Conservation (phyloP, 2,888 invertebrate genomes). For the Emmelina monodactyla region DNA sequence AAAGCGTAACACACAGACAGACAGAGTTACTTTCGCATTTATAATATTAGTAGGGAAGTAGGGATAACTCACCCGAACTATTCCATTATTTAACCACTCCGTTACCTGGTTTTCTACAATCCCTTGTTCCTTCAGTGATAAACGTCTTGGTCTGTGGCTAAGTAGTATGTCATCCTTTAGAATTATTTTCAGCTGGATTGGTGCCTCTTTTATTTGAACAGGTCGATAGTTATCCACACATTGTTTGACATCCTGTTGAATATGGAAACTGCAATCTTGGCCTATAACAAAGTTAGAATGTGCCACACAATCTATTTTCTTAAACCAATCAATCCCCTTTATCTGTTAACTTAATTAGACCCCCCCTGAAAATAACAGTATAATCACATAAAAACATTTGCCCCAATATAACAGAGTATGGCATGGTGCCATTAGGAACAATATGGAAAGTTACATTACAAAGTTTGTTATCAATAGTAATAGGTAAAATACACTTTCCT, state of each 20-base stretch:
- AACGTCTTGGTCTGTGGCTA: constrained; percentile 12
- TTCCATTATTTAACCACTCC: constrained; percentile 12
- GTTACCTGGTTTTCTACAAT: constrained; percentile 13
- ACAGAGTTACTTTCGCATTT: too few relatives aligned
- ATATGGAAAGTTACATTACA: constrained; percentile 4
- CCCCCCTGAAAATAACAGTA: constrained; percentile 7
- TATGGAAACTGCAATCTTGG: not conserved
- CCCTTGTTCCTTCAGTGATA: constrained; percentile 13
- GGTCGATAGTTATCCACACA: not conserved
- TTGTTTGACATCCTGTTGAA: not conserved
- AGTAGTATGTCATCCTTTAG: constrained; percentile 2
- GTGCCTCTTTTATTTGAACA: not conserved
- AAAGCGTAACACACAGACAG: too few relatives aligned
- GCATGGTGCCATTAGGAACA: constrained; percentile 9
- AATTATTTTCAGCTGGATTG: not conserved
- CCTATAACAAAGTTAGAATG: constrained; percentile 4
- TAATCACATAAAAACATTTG: constrained; percentile 10
- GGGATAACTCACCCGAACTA: constrained; percentile 12
- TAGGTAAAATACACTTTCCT: not conserved
- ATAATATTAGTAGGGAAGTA: too few relatives aligned
- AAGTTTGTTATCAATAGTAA: not conserved
- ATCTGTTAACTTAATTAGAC: constrained; percentile 4
- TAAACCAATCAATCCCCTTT: constrained; percentile 5
- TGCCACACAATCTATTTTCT: constrained; percentile 1
- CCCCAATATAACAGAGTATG: constrained; percentile 12